phyloP scores from a whole-genome alignment of 2,888 invertebrate genomes.

The Formica aserva region DNA sequence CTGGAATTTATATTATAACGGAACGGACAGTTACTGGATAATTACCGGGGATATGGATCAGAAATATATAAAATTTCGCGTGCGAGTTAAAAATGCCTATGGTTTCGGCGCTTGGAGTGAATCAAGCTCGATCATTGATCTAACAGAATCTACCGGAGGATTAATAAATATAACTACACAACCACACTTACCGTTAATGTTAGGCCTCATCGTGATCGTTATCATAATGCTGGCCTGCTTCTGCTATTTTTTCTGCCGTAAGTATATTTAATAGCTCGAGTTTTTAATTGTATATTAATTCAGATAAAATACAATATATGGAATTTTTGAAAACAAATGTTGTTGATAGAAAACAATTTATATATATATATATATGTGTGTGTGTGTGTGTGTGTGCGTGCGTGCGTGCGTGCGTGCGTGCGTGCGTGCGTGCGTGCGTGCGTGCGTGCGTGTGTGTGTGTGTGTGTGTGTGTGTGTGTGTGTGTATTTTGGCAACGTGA shows the following conservation, averaged over 20 bases:
- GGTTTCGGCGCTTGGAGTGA: no score
- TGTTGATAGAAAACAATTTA: slow-evolving; percentile 2
- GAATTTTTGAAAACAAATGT: not conserved
- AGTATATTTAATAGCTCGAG: slow-evolving; percentile 76
- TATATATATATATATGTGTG: not conserved
- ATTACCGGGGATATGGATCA: no score
- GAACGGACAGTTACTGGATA: no score
- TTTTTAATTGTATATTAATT: slow-evolving; percentile 1
- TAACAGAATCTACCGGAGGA: slow-evolving; percentile 86
- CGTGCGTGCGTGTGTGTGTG: no score
- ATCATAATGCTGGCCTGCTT: slow-evolving; percentile 83
- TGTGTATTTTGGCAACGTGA: not conserved
- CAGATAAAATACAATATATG: not conserved
- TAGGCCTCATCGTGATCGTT: slow-evolving; percentile 89
- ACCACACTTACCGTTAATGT: slow-evolving; percentile 87
- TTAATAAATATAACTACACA: slow-evolving; percentile 85
- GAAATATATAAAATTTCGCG: no score
- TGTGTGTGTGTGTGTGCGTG: no score
- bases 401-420: no score
- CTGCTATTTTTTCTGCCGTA: slow-evolving; percentile 87
- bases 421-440: no score
- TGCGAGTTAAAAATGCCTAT: no score
- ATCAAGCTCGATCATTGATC: slow-evolving; percentile 88
- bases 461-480: no score
- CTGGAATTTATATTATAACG: no score